Evolutionary conservation across 2,888 invertebrate species (phyloP).

Genomic region (Polymixis lichenea): DNA sequence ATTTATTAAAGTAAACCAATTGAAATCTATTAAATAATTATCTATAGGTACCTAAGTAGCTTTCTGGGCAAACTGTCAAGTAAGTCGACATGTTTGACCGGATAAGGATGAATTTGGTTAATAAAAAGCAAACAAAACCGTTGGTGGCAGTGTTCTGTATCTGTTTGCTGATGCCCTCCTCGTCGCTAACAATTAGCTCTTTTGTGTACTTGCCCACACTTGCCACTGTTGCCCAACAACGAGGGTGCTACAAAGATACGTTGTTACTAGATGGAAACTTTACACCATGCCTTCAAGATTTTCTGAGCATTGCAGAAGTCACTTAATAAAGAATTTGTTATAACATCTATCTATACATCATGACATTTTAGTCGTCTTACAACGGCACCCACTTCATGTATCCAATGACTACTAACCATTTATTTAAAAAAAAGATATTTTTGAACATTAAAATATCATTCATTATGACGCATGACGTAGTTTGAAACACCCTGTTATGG

Average conservation of each 20-base stretch:
- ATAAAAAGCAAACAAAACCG: constrained; percentile 76
- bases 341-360: too few species aligned
- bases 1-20: constrained; percentile 3
- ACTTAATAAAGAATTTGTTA: neutral
- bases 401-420: too few species aligned
- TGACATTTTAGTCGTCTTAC: too few species aligned
- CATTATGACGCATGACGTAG: too few species aligned
- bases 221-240: constrained; percentile 74
- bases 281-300: neutral
- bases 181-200: constrained; percentile 82
- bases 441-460: too few species aligned
- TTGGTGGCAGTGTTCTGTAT: constrained; percentile 69
- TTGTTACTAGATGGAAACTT: constrained; percentile 60
- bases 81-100: constrained; percentile 55
- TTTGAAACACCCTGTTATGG: too few species aligned
- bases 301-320: neutral
- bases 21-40: constrained; percentile 35
- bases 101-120: constrained; percentile 70
- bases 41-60: constrained; percentile 11
- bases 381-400: too few species aligned
- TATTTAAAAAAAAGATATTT: too few species aligned
- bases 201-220: constrained; percentile 80
- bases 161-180: constrained; percentile 79
- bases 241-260: constrained; percentile 67
- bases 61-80: constrained; percentile 51